Base-by-base conservation (phyloP, 2,888 invertebrate species). In the Anagyrus pseudococci region DNA sequence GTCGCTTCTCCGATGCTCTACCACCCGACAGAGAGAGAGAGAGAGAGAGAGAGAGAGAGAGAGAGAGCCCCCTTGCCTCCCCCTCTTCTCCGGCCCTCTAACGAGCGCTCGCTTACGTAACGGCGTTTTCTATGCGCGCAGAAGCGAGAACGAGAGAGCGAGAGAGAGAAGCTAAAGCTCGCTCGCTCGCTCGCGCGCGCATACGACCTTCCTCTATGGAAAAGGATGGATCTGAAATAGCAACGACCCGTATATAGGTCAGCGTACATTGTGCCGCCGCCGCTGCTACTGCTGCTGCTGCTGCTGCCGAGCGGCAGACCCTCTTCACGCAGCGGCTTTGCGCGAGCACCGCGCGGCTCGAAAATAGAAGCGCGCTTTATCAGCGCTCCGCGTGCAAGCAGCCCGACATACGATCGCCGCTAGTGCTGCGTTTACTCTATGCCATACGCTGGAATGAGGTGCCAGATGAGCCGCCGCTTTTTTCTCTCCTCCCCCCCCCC, bases 241-340 rank as follows among this genome's bases (percentile, higher is more conserved):
- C 78, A 80, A 80, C 80, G 80, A 80, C 80, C 80, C 79, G 79
- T 79, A 80, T 80, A 79, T 80, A 76, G 80, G 80, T 80, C 80
- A 80, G 77, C 79, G 75, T 80, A 79, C 79, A 80, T 78, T 77
- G 78, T 61, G 67, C 75, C 72, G 73, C 75, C 70, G 15, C n/a
- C n/a, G 3, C 23, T n/a, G 41, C 41, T 22, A 13, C n/a, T 25
- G 26, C 48, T n/a, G 7, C 8, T 13, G 19, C 29, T 13, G 25
- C 53, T 53, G 56, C 66, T 13, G 33, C 8, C 59, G 52, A n/a
- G n/a, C n/a, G n/a, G n/a, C n/a, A 76, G 76, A 77, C 77, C 78
- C 78, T 77, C 78, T 76, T 76, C 74, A 70, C 69, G 73, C 77
- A 69, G 73, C 71, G 69, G 69, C n/a, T 15, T 13, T 41, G 48